Evolutionary conservation across 2,113 vertebrate genomes (phyloP), one percentile per base, ranked within the genome.

Genomic region (Nothobranchius kuhntae): DNA sequence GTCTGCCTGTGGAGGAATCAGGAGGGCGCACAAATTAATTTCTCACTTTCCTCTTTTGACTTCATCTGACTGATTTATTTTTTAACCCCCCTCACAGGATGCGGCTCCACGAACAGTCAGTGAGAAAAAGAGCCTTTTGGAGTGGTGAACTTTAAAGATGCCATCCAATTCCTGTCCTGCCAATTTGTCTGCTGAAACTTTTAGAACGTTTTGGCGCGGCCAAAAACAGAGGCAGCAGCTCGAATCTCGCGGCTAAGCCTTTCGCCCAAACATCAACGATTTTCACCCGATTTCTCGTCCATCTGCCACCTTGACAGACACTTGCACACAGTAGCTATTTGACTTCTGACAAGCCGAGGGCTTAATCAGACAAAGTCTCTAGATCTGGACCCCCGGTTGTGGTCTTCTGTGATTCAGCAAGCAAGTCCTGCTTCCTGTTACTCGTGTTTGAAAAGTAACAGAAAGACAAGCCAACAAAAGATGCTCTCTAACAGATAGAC

Each of bases 1-100:
- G 88, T 88, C 84, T 91, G 89, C 90, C 90, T 91, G 90, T 86
- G 88, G 90, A 91, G 90, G 90, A 91, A 91, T 91, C 88, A 89
- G 88, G 89, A 85, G 87, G 87, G 87, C 81, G 86, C 89, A 75
- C 90, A 91, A 91, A 91, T 91, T 91, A 91, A 90, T 91, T 91
- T 90, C 90, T 91, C 88, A 86, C 87, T 91, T 90, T 91, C 83
- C 89, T 91, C 88, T 87, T 91, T 91, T 87, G 90, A 91, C 84
- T 91, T 86, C 68, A 67, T 89, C 83, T 78, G 84, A 84, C 78
- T 89, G 86, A 89, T 87, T 91, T 88, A 71, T 86, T 87, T 87
- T 87, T 86, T 82, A 82, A 78, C 70, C 74, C 72, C 21, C 68
- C 79, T 74, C 77, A 74, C 77, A 71, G 71, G 71, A 78, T 85